Evolutionary conservation across 2,113 vertebrate genomes (phyloP), one percentile per base, ranked within the genome.

Genomic region (Myanophis thanlyinensis): DNA sequence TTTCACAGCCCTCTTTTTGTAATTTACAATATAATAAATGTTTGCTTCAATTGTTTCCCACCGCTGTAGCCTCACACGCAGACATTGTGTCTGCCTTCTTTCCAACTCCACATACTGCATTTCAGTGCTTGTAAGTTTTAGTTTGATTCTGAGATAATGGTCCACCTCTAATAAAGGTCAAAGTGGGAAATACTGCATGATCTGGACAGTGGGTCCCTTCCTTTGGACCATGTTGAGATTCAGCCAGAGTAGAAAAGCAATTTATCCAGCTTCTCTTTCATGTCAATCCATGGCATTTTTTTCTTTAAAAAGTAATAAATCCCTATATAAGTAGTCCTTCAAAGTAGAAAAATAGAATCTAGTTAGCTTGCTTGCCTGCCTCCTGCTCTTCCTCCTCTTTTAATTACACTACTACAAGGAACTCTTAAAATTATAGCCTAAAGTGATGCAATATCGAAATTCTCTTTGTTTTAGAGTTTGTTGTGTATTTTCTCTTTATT

Each of bases 401-500:
- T 23, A 35, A 3, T 35, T 46, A 87, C 5, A 4, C 12, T 54
- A 20, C 25, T 47, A 25, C 91, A 85, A 35, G 85, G 25, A 40
- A 25, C 54, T 46, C 27, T 25, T 52, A 35, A 44, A 44, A n/a
- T 6, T 44, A 12, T 6, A 25, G 12, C 8, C 30, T 2, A 0
- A 40, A 4, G 53, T 85, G 62, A 5, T 62, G 4, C 52, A 92
- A 40, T 48, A 0, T 9, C 44, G 86, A 7, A n/a, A 87, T 80
- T 91, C 47, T 25, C 84, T 80, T 27, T 62, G 40, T 47, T 93
- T 22, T 30, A 54, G 9, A 84, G 35, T 4, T 85, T 51, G 88
- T 30, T 62, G 25, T 10, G 52, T 5, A 80, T 52, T 0, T 7
- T 89, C 10, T 5, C 7, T 40, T 0, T 87, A 4, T 0, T 0